A percentile compares a stretch with the other conserved stretches of the same genome.
These are phyloP conservation scores for Zaprionus vittiger DNA, from an alignment of 1,140 invertebrate species.

Conservation along the genomic window DNA sequence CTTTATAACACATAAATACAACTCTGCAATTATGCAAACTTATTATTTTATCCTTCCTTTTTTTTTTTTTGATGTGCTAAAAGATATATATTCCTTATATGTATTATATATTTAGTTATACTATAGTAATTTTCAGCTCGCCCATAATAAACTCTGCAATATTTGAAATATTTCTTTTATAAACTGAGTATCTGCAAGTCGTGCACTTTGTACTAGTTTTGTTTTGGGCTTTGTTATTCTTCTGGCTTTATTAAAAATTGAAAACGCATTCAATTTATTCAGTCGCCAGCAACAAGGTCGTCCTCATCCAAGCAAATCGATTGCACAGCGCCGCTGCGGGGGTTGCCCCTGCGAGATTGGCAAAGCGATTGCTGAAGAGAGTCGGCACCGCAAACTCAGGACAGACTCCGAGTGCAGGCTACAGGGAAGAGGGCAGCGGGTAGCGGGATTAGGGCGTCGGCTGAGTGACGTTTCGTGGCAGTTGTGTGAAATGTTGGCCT, in stretches of 20 bases:
- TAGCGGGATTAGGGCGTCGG: constrained; percentile 71
- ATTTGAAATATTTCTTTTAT: background rate
- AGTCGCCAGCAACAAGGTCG: constrained; percentile 70
- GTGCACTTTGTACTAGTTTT: background rate
- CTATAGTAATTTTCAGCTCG: no score
- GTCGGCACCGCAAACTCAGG: constrained; percentile 2
- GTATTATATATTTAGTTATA: no score
- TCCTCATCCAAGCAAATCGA: constrained; percentile 65
- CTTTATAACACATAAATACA: no score
- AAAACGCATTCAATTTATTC: constrained; percentile 83
- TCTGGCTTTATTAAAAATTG: constrained; percentile 78
- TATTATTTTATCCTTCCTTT: no score
- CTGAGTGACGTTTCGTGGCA: constrained; percentile 79
- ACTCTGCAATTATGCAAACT: no score
- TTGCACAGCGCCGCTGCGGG: constrained; percentile 53
- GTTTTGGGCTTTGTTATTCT: constrained; percentile 37
- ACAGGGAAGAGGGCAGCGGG: background rate
- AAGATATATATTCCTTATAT: no score
- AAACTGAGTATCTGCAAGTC: constrained; percentile 23
- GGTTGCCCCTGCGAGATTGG: constrained; percentile 26
- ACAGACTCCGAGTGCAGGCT: background rate
- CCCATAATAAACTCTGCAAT: background rate
- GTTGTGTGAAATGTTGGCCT: constrained; percentile 69
- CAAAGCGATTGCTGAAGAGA: background rate
- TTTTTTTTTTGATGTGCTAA: no score